Evolutionary conservation across 2,888 invertebrate species (phyloP).

Genomic region (Dryadula phaetusa): DNA sequence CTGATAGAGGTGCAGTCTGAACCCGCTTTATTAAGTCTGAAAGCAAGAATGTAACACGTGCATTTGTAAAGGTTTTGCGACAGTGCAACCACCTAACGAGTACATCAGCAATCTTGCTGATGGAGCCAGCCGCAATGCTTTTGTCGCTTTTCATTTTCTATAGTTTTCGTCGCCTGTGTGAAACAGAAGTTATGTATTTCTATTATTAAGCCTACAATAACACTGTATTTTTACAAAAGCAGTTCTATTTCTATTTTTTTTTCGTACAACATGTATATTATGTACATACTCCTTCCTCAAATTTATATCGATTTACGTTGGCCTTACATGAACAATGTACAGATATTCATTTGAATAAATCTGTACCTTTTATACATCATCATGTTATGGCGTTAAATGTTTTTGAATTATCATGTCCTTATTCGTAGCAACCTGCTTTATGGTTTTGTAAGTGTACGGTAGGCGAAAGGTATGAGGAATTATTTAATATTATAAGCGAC

Average conservation of each 20-base stretch:
- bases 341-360: conserved; percentile 37
- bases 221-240: not conserved
- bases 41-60: conserved; percentile 62
- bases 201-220: conserved; percentile 22
- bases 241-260: conserved; percentile 2
- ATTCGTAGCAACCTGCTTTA: conserved; percentile 59
- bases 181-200: conserved; percentile 23
- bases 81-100: conserved; percentile 54
- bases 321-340: conserved; percentile 34
- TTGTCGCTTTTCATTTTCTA: conserved; percentile 40
- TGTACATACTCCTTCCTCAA: not conserved
- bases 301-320: conserved; percentile 17
- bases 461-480: not conserved
- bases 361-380: conserved; percentile 47
- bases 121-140: conserved; percentile 49
- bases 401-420: conserved; percentile 61
- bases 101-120: conserved; percentile 64
- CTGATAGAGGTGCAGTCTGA: conserved; percentile 15
- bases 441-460: conserved; percentile 38
- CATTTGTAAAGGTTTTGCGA: conserved; percentile 58
- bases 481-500: conserved; percentile 21
- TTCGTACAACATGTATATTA: not conserved
- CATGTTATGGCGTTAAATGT: conserved; percentile 56
- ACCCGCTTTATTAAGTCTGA: conserved; percentile 51
- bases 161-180: conserved; percentile 20